Percentiles rank a stretch among this genome's conserved stretches.
Evolutionary conservation across 2,888 invertebrate species (phyloP).

Genomic region (Nemapogon koenigi): DNA sequence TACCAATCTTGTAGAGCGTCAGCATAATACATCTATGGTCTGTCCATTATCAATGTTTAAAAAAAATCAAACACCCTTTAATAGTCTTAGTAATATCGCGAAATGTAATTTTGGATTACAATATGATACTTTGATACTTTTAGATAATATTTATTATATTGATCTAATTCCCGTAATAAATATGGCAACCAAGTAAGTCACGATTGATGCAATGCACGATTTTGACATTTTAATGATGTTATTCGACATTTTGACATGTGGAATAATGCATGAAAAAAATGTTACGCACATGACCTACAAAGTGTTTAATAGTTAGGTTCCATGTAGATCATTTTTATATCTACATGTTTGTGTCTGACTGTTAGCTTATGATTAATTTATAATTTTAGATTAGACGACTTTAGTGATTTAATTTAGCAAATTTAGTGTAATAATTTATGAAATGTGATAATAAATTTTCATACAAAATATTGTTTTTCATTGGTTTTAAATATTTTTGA

Average conservation of each 20-base stretch:
- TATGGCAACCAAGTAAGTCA: too few relatives aligned
- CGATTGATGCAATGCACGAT: constrained; percentile 33
- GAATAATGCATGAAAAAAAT: constrained; percentile 3
- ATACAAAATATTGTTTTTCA: background rate
- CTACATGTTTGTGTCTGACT: constrained; percentile 1
- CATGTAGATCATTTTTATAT: too few relatives aligned
- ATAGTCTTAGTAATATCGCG: too few relatives aligned
- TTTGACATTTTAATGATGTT: constrained; percentile 35
- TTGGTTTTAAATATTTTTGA: too few relatives aligned
- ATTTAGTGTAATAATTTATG: constrained; percentile 54
- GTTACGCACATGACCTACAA: constrained; percentile 1
- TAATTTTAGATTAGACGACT: constrained; percentile 26
- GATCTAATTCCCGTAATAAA: too few relatives aligned
- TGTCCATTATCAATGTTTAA: too few relatives aligned
- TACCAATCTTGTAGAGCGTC: too few relatives aligned
- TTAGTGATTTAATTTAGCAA: constrained; percentile 14
- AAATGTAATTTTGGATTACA: too few relatives aligned
- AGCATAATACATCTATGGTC: too few relatives aligned
- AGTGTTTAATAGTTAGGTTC: constrained; percentile 1
- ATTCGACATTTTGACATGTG: constrained; percentile 17
- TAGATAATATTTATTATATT: too few relatives aligned
- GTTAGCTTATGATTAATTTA: constrained; percentile 46
- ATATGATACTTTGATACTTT: too few relatives aligned
- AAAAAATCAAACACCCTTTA: too few relatives aligned
- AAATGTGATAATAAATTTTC: constrained; percentile 50